Evolutionary conservation across 1,140 invertebrate genomes (phyloP).

Genomic region (Tetramorium parvispinum): DNA sequence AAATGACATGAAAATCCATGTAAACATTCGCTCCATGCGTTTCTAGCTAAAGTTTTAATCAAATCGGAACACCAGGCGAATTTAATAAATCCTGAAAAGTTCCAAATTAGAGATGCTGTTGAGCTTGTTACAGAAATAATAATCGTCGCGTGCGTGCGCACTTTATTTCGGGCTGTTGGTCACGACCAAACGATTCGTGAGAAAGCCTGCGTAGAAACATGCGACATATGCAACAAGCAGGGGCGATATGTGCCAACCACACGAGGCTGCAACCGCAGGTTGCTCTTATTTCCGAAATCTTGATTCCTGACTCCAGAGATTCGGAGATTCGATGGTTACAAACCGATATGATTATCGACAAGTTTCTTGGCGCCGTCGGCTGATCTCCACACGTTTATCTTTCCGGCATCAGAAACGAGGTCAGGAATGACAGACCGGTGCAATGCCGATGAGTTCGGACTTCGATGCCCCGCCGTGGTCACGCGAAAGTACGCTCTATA

Average conservation of each 20-base stretch:
- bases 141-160: background rate
- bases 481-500: background rate
- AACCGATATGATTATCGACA: background rate
- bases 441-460: background rate
- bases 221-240: background rate
- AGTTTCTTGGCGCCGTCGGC: background rate
- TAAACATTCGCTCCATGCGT: background rate
- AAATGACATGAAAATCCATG: background rate
- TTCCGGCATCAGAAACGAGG: too few species aligned
- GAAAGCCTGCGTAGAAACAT: background rate
- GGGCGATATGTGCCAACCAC: background rate
- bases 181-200: background rate
- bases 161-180: slow-evolving; percentile 31
- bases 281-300: background rate
- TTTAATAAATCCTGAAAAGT: background rate
- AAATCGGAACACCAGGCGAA: background rate
- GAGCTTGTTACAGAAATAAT: background rate
- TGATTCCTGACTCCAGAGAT: background rate
- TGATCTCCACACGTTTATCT: background rate
- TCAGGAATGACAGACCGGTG: background rate
- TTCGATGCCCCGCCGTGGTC: background rate
- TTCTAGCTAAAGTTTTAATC: background rate
- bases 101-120: background rate
- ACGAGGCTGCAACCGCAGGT: background rate
- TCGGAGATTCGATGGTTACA: background rate